Evolutionary conservation across 1,140 invertebrate genomes (phyloP).

Genomic region (Habropoda laboriosa): DNA sequence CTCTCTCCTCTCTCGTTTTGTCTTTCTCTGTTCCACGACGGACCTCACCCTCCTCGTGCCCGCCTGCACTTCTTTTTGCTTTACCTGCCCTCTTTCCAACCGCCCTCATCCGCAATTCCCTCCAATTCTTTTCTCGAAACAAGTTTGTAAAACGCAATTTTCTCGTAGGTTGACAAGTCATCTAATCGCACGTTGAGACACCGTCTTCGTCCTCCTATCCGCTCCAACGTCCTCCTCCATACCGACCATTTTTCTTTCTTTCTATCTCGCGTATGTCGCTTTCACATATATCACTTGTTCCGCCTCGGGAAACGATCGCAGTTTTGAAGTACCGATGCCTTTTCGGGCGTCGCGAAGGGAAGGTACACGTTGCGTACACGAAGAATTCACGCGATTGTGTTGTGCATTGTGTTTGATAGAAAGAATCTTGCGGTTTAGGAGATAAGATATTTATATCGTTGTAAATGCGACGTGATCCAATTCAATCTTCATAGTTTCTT

Average conservation of each 20-base stretch:
- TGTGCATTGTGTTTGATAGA: too few species aligned
- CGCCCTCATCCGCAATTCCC: slow-evolving; percentile 72
- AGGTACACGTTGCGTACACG: too few species aligned
- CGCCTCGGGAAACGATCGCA: not conserved
- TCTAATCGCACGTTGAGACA: slow-evolving; percentile 73
- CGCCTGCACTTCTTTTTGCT: slow-evolving; percentile 45
- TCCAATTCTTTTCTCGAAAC: slow-evolving; percentile 80
- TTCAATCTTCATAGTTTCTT: too few species aligned
- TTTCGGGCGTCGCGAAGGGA: not conserved
- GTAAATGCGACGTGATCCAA: too few species aligned
- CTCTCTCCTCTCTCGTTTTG: slow-evolving; percentile 27
- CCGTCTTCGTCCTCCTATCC: slow-evolving; percentile 4
- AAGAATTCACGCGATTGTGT: too few species aligned
- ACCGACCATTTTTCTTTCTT: slow-evolving; percentile 23
- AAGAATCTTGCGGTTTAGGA: too few species aligned
- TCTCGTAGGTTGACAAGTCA: slow-evolving; percentile 79
- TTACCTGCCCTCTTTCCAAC: slow-evolving; percentile 55
- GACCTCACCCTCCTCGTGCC: slow-evolving; percentile 45
- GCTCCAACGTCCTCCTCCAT: slow-evolving; percentile 1
- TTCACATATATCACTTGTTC: slow-evolving; percentile 12
- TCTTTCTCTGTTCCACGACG: slow-evolving; percentile 47
- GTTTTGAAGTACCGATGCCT: not conserved
- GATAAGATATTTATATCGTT: too few species aligned
- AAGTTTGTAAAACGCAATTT: slow-evolving; percentile 82
- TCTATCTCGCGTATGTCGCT: slow-evolving; percentile 20